Conservation (phyloP, 2,888 invertebrate genomes). For the Saturnia japonica region DNA sequence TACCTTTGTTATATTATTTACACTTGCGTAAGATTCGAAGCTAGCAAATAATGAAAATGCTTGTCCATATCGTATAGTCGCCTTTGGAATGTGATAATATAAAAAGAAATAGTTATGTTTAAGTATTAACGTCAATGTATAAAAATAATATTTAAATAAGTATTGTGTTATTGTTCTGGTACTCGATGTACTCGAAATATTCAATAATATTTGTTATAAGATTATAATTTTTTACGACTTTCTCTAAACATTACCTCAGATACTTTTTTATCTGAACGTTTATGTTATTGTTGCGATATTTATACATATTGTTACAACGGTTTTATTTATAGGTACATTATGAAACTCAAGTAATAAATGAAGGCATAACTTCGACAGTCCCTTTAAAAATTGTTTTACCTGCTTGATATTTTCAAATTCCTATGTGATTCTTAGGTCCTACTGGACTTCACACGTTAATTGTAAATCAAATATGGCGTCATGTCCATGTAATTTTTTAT, state of each 20-base stretch:
- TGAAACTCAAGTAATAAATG: not conserved
- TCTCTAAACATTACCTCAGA: conserved; percentile 63
- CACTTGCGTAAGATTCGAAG: conserved; percentile 24
- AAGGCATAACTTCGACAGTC: not conserved
- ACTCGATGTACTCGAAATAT: conserved; percentile 16
- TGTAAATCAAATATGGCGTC: not conserved
- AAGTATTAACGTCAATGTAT: not conserved
- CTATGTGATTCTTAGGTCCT: not conserved
- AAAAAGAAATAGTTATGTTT: not conserved
- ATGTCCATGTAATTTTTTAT: too few species aligned
- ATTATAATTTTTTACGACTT: conserved; percentile 15
- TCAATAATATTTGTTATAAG: conserved; percentile 22
- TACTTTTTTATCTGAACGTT: conserved; percentile 58
- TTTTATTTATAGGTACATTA: not conserved
- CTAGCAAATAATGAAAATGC: conserved; percentile 6
- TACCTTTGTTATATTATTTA: conserved; percentile 18
- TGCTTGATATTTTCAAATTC: not conserved
- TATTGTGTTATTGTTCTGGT: conserved; percentile 16
- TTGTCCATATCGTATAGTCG: conserved; percentile 8
- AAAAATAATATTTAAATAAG: not conserved
- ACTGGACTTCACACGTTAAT: not conserved
- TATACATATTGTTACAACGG: not conserved
- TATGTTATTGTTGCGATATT: conserved; percentile 44
- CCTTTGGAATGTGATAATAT: conserved; percentile 12
- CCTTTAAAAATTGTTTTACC: not conserved